Conservation (phyloP, 2,797 vertebrate genomes). For the Crocodylus rhombifer region DNA sequence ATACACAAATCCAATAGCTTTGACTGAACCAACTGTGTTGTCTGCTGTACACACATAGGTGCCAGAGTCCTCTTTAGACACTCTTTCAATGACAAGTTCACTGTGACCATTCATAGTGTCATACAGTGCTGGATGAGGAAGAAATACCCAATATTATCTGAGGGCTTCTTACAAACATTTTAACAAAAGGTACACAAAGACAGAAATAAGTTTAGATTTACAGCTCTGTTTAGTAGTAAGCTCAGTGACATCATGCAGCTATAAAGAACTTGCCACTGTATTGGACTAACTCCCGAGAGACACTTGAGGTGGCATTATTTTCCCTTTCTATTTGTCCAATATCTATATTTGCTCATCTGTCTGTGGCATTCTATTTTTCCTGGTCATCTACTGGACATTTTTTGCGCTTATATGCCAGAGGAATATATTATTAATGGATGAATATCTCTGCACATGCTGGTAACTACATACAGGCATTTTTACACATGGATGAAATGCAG, state of each 20-base stretch:
- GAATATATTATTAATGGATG: no score
- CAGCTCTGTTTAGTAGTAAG: not conserved
- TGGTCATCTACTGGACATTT: no score
- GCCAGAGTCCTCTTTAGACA: slow-evolving; percentile 91
- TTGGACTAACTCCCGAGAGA: not conserved
- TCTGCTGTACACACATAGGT: slow-evolving; percentile 94
- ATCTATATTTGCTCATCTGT: no score
- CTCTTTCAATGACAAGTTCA: slow-evolving; percentile 91
- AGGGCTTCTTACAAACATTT: not conserved
- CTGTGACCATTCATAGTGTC: slow-evolving; percentile 87
- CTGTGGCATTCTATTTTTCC: no score
- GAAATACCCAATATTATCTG: not conserved
- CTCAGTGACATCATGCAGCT: not conserved
- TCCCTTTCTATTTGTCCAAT: no score
- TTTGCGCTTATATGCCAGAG: no score
- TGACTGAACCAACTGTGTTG: slow-evolving; percentile 91
- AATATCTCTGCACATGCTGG: no score
- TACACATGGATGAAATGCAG: no score
- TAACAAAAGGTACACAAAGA: not conserved
- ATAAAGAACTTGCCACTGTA: not conserved
- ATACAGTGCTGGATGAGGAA: slow-evolving; percentile 37
- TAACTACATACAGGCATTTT: no score
- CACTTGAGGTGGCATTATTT: not conserved
- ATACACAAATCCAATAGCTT: slow-evolving; percentile 91
- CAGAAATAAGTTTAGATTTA: not conserved